Base-by-base conservation (phyloP, 2,888 invertebrate genomes). In the Dilophus febrilis region DNA sequence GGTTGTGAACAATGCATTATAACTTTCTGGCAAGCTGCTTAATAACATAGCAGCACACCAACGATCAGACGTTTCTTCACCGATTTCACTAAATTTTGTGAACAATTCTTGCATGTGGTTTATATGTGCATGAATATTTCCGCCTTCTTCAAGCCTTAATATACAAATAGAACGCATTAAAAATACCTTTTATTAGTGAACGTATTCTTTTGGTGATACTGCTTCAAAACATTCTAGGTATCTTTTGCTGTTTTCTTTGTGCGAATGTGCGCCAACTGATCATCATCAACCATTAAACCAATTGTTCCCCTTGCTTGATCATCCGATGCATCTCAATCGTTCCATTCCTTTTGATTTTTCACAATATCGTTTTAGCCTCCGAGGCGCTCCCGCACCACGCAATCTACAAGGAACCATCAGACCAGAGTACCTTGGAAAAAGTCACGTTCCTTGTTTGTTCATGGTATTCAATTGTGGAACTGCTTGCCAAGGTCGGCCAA, bases 161-260 rank as follows among this genome's bases (percentile, higher is more conserved):
- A 35, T 8, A 26, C 44, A 44, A 31, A 46, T 43, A 13, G 37
- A 17, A 7, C 47, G 43, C 38, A 48, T 34, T n/a, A 48, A 31
- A 12, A 35, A 19, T 6, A 46, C 47, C 28, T 40, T n/a, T n/a
- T 42, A 27, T 45, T 45, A 7, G 37, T 40, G 7, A 43, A 41
- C 17, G 42, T 35, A 26, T 36, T 27, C 26, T 42, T 43, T 17
- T 45, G 38, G 18, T 43, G 39, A 30, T 37, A 40, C 11, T 42
- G 35, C 19, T 40, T 42, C 17, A 45, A 27, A n/a, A 29, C 37
- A 2, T 34, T 26, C 45, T 43, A 45, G 33, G 42, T 29, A 18
- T 39, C 29, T 19, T 39, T 40, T 33, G 45, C 43, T 5, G 41
- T 42, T 17, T 26, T 40, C 16, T 6, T 14, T 6, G 31, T 42